Evolutionary conservation across 2,888 invertebrate genomes (phyloP), one percentile per base, ranked within the genome.

Genomic region (Belgica antarctica): DNA sequence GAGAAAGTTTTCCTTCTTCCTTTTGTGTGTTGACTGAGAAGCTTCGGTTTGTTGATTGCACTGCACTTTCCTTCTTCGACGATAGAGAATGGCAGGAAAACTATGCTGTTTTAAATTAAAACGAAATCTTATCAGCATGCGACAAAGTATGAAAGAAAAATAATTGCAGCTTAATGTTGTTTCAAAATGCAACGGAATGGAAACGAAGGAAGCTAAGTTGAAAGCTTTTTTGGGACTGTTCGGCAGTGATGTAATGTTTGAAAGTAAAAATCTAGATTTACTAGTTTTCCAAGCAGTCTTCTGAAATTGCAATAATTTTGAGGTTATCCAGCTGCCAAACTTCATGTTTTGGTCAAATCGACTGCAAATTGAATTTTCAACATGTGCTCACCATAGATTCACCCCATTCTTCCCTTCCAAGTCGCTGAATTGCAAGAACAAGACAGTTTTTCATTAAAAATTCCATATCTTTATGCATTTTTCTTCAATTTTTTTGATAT

Each of bases 361-460:
- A n/a, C n/a, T n/a, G n/a, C n/a, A n/a, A n/a, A n/a, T n/a, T n/a
- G n/a, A n/a, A n/a, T n/a, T n/a, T n/a, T n/a, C n/a, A n/a, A n/a
- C n/a, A n/a, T n/a, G n/a, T n/a, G n/a, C n/a, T n/a, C n/a, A n/a
- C n/a, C n/a, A n/a, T n/a, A n/a, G n/a, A n/a, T n/a, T n/a, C n/a
- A n/a, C 31, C 31, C 4, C 31, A 4, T 31, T 31, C 31, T 7
- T 7, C 31, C 31, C 5, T 31, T 31, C 4, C 31, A n/a, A n/a
- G 4, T 31, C 10, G 31, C 10, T 31, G 41, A 5, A 41, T 41
- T n/a, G 52, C 22, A 17, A 3, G 22, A 52, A n/a, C 22, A 12
- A 22, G 52, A 52, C 52, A 52, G 52, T 22, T 52, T 52, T 59
- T 59, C 59, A 59, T 59, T 59, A 24, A 27, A 25, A 25, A 59